These are phyloP conservation scores for Willisornis vidua DNA, from an alignment of 2,113 vertebrate genomes.

Conservation along the genomic window DNA sequence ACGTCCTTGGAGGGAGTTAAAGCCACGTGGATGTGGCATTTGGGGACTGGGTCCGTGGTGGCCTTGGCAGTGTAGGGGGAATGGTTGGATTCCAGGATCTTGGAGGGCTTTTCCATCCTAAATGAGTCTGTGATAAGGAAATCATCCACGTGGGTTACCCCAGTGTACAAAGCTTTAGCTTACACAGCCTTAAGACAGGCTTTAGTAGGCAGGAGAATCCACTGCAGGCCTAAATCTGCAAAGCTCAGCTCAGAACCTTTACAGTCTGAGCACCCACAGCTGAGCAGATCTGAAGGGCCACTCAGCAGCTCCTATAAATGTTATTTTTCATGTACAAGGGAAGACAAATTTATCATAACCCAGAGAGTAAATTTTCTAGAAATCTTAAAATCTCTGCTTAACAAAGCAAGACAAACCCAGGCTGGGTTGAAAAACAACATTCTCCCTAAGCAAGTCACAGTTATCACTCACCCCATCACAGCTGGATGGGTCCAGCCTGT, in stretches of 20 bases:
- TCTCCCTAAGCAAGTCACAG: fast-evolving
- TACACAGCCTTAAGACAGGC: neutral
- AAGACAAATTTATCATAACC: neutral
- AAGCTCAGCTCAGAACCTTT: neutral
- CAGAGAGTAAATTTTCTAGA: neutral
- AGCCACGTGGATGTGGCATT: neutral
- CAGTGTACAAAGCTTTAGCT: fast-evolving
- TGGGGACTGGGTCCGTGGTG: neutral
- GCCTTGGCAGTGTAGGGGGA: neutral
- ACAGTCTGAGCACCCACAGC: neutral
- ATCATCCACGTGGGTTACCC: neutral
- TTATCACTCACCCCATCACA: neutral
- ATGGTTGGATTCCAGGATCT: neutral
- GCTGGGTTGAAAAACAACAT: neutral
- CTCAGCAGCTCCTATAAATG: neutral
- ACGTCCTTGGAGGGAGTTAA: neutral
- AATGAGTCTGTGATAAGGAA: neutral
- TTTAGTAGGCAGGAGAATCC: neutral
- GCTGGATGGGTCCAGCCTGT: neutral
- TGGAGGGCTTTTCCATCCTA: fast-evolving
- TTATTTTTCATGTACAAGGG: neutral
- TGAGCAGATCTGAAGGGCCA: neutral
- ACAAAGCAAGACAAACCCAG: neutral
- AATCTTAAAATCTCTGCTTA: neutral
- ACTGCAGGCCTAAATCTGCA: neutral